A percentile compares a stretch with the other conserved stretches of the same genome.
Conservation (phyloP, 2,888 invertebrate genomes). For the Notodromas monacha region DNA sequence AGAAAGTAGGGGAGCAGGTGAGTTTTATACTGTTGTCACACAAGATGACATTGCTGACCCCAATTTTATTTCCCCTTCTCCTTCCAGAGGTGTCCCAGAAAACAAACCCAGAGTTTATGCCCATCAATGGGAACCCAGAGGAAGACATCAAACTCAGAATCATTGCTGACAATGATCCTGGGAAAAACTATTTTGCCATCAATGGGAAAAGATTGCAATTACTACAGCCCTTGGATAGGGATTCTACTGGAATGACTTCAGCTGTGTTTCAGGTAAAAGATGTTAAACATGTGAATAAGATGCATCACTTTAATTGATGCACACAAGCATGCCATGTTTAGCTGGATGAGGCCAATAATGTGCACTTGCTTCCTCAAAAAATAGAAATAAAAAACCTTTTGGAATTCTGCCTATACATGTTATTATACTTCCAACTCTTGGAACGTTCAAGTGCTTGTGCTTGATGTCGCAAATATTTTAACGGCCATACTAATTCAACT, state of each 20-base stretch:
- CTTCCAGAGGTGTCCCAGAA: constrained; percentile 44
- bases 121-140: constrained; percentile 37
- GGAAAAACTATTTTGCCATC: neutral
- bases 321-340: too few relatives aligned
- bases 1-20: constrained; percentile 52
- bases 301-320: neutral
- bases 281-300: neutral
- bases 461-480: too few relatives aligned
- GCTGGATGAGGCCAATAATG: too few relatives aligned
- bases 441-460: too few relatives aligned
- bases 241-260: constrained; percentile 50
- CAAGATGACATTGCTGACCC: too few relatives aligned
- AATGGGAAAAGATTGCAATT: constrained; percentile 35
- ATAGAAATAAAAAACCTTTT: too few relatives aligned
- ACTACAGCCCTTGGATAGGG: constrained; percentile 45
- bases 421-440: too few relatives aligned
- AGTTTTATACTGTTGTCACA: too few relatives aligned
- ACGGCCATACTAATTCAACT: too few relatives aligned
- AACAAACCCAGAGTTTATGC: constrained; percentile 42
- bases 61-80: constrained; percentile 17
- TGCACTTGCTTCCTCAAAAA: too few relatives aligned
- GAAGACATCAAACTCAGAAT: constrained; percentile 26
- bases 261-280: constrained; percentile 45
- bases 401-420: too few relatives aligned
- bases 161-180: too few relatives aligned